Percentiles rank a stretch among this genome's conserved stretches.
Conservation (phyloP, 2,797 vertebrate species). For the Protonibea diacanthus region DNA sequence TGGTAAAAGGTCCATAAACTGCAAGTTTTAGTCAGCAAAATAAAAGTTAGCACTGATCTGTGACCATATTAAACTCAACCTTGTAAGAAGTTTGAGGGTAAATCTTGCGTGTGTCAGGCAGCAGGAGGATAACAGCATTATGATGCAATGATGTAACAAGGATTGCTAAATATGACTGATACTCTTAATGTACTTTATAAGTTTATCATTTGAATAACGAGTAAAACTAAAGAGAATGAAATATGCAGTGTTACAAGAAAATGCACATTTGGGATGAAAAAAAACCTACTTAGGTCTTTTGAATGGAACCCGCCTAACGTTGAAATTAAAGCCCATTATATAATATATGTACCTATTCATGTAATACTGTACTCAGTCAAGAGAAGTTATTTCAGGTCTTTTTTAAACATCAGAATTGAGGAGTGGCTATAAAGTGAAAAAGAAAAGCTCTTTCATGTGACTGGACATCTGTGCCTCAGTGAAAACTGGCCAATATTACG, state of each 20-base stretch:
- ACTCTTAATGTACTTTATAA: background rate
- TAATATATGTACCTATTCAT: background rate
- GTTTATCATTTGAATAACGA: too few relatives aligned
- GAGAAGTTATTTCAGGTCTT: background rate
- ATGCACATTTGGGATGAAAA: background rate
- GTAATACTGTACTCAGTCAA: background rate
- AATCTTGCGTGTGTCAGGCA: background rate
- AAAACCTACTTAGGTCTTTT: background rate
- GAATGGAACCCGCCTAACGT: background rate
- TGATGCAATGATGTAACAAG: background rate
- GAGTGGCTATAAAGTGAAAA: background rate
- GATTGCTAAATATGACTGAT: background rate
- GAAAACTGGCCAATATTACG: background rate
- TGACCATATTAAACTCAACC: background rate
- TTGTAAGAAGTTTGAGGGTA: slow-evolving; percentile 6
- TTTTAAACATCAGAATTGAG: background rate
- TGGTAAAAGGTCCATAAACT: background rate
- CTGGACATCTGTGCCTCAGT: background rate
- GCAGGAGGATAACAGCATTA: slow-evolving; percentile 2
- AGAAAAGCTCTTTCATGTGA: background rate
- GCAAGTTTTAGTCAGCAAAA: background rate
- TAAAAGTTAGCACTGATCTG: background rate
- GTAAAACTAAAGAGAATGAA: too few relatives aligned
- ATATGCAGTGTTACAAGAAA: background rate
- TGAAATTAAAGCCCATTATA: background rate